These are phyloP conservation scores for Propithecus deckenii DNA, from an alignment of 2,797 vertebrate species.

Conservation along the genomic window DNA sequence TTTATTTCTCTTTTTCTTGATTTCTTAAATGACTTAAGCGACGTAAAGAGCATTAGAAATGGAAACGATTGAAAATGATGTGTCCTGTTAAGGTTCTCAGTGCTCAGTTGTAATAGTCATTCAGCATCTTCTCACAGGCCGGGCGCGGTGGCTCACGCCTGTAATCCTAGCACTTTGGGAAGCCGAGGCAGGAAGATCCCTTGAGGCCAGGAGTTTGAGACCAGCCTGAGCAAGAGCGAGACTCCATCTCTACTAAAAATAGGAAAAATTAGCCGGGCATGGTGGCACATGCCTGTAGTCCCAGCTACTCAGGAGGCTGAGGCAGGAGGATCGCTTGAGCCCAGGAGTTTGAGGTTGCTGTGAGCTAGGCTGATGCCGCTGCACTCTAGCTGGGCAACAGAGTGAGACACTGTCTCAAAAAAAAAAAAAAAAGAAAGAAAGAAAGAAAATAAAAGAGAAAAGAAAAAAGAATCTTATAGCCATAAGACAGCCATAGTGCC, in stretches of 20 bases:
- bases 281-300: not conserved
- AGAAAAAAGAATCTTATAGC: not conserved
- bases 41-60: not conserved
- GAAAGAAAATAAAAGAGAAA: no score
- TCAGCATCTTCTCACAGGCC: not conserved
- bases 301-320: not conserved
- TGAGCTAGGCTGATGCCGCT: no score
- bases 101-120: not conserved
- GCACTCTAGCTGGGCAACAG: no score
- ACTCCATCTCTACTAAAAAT: not conserved
- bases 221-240: not conserved
- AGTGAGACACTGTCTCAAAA: no score
- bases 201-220: not conserved
- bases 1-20: not conserved
- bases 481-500: not conserved
- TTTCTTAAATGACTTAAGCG: not conserved
- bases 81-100: not conserved
- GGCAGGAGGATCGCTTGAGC: not conserved
- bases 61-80: not conserved
- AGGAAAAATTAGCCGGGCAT: not conserved
- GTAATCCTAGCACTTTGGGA: not conserved
- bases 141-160: not conserved
- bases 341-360: no score
- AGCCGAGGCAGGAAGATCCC: no score
- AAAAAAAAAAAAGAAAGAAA: no score